A percentile compares a stretch with the other conserved stretches of the same genome.
phyloP scores from a whole-genome alignment of 2,888 invertebrate genomes.

The Troilus luridus region DNA sequence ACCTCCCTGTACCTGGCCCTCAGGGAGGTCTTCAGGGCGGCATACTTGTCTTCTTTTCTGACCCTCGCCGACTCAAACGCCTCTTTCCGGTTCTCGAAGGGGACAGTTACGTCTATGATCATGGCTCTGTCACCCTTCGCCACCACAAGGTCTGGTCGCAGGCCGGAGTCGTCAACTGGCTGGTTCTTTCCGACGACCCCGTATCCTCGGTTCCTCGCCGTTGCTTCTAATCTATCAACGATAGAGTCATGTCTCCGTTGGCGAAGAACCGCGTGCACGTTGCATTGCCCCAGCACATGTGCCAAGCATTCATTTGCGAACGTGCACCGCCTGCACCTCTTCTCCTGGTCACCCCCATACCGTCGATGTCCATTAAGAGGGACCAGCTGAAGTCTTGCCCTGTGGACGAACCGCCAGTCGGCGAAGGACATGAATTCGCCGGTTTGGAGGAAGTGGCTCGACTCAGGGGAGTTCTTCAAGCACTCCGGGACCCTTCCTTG shows the following conservation, averaged over 20 bases:
- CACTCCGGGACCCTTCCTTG: too few species aligned
- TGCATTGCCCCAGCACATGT: slow-evolving; percentile 60
- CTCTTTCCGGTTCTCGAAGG: background rate
- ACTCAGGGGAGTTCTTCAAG: too few species aligned
- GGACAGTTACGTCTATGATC: too few species aligned
- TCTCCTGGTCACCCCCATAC: background rate
- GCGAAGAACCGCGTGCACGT: background rate
- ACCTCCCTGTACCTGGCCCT: too few species aligned
- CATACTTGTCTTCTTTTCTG: slow-evolving; percentile 52
- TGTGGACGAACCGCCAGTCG: slow-evolving; percentile 67
- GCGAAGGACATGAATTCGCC: slow-evolving; percentile 61
- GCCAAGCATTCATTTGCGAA: slow-evolving; percentile 42
- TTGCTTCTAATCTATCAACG: slow-evolving; percentile 23
- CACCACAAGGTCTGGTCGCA: slow-evolving; percentile 40
- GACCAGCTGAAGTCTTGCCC: slow-evolving; percentile 57
- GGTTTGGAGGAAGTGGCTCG: too few species aligned
- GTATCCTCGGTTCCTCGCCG: slow-evolving; percentile 1
- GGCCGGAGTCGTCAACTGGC: slow-evolving; percentile 11
- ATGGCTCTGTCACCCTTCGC: too few species aligned
- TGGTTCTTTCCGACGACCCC: slow-evolving; percentile 21
- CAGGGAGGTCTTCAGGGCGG: background rate
- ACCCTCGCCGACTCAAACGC: slow-evolving; percentile 48
- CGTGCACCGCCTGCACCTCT: background rate
- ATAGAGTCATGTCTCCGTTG: slow-evolving; percentile 52
- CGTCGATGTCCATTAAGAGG: background rate